Evolutionary conservation across 2,797 vertebrate genomes (phyloP), one percentile per base, ranked within the genome.

Genomic region (Nannoperca obscura): DNA sequence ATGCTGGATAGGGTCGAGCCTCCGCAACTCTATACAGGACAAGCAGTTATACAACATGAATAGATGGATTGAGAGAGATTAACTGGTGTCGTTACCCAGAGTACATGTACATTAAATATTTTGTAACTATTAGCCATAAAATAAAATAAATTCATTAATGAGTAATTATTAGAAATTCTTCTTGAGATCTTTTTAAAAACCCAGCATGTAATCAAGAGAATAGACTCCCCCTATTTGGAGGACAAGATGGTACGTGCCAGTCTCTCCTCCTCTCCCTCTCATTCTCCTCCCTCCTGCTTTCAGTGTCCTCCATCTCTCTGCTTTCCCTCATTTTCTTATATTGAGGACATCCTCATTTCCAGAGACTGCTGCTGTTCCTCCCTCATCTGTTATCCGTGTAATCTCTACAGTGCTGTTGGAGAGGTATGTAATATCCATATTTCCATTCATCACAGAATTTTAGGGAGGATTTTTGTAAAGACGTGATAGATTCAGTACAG

Each of bases 261-360:
- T 83, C 81, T 91, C 86, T 86, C 89, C 90, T 90, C 93, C 88
- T 88, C 87, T 82, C 69, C 68, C 46, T 87, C 62, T 69, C 34
- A 63, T 68, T 90, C 86, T 90, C 92, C 91, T 93, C 89, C 87
- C 89, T 90, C 88, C 81, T 90, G 78, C 87, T 85, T 80, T 82
- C 92, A 88, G 91, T 91, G 94, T 91, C 94, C 95, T 95, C 94
- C 93, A 94, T 95, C 94, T 90, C 91, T 95, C 79, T 69, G 79
- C 80, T 91, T 85, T 88, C 86, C 88, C 77, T 89, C 86, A 87
- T 90, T 91, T 93, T 88, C 83, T 75, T 53, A 82, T 89, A 84
- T 89, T 94, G 77, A 94, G 91, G 93, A 94, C 92, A 85, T 88
- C 81, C 64, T 84, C 73, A 89, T 74, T 88, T 78, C 60, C 72